Percentiles rank a stretch among this genome's conserved stretches.
These are phyloP conservation scores for Ceramica pisi DNA, from an alignment of 2,888 invertebrate genomes.

Conservation along the genomic window DNA sequence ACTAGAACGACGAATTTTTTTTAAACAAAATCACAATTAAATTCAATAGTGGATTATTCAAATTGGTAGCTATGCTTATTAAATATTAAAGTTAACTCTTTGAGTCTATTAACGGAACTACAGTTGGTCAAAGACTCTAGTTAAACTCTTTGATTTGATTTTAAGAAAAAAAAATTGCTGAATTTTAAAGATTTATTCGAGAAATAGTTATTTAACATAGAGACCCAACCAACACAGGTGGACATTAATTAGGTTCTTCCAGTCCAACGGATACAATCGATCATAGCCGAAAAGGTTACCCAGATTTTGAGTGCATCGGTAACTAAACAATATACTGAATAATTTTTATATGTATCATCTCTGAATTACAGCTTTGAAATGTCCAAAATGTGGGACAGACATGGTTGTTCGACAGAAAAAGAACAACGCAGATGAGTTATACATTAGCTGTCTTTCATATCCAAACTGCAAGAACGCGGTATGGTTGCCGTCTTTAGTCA, in stretches of 20 bases:
- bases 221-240: too few species aligned
- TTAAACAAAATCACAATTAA: neutral
- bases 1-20: neutral
- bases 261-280: too few species aligned
- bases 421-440: slow-evolving; percentile 92
- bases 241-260: too few species aligned
- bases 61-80: neutral
- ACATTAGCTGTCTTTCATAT: slow-evolving; percentile 94
- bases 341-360: neutral
- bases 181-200: too few species aligned
- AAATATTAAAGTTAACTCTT: neutral
- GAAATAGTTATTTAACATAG: too few species aligned
- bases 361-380: slow-evolving; percentile 91
- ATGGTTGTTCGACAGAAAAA: slow-evolving; percentile 93
- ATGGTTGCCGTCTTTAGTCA: slow-evolving; percentile 95
- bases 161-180: too few species aligned
- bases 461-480: slow-evolving; percentile 95
- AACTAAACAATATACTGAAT: neutral
- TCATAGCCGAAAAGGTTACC: too few species aligned
- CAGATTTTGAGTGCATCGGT: neutral
- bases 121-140: too few species aligned
- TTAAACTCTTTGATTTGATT: too few species aligned
- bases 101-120: too few species aligned
- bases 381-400: slow-evolving; percentile 94
- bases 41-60: too few species aligned